Percentiles rank a stretch among this genome's conserved stretches.
Evolutionary conservation across 2,888 invertebrate species (phyloP).

Genomic region (Artemia sinica): DNA sequence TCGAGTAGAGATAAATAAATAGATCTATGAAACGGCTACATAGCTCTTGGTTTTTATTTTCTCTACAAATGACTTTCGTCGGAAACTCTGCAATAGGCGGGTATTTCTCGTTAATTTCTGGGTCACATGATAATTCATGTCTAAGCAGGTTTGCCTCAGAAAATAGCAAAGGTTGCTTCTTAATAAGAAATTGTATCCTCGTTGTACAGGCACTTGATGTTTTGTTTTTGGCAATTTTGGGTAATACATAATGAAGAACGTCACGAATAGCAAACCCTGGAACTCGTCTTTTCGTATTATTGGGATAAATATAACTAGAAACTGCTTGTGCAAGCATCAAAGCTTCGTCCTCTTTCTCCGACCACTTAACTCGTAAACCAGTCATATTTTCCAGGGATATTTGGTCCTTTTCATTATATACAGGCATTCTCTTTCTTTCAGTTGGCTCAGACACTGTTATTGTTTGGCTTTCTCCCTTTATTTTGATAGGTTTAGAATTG

Average conservation of each 20-base stretch:
- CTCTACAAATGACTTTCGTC: no score
- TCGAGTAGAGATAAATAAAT: background rate
- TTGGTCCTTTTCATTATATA: no score
- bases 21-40: background rate
- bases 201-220: slow-evolving; percentile 49
- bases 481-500: no score
- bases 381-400: no score
- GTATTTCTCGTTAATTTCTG: background rate
- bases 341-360: slow-evolving; percentile 47
- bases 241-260: slow-evolving; percentile 28
- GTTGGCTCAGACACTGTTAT: no score
- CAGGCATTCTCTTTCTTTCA: no score
- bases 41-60: no score
- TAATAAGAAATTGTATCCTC: slow-evolving; percentile 43
- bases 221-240: slow-evolving; percentile 41
- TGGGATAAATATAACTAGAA: slow-evolving; percentile 20
- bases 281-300: slow-evolving; percentile 24
- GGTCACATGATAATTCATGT: background rate
- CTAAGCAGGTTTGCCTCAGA: background rate
- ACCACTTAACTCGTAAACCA: slow-evolving; percentile 41
- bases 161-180: slow-evolving; percentile 30
- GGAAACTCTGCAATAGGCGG: background rate
- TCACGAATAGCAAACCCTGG: slow-evolving; percentile 28
- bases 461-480: no score
- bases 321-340: slow-evolving; percentile 49